Conservation (phyloP, 2,113 vertebrate genomes). For the Nesogale talazaci region DNA sequence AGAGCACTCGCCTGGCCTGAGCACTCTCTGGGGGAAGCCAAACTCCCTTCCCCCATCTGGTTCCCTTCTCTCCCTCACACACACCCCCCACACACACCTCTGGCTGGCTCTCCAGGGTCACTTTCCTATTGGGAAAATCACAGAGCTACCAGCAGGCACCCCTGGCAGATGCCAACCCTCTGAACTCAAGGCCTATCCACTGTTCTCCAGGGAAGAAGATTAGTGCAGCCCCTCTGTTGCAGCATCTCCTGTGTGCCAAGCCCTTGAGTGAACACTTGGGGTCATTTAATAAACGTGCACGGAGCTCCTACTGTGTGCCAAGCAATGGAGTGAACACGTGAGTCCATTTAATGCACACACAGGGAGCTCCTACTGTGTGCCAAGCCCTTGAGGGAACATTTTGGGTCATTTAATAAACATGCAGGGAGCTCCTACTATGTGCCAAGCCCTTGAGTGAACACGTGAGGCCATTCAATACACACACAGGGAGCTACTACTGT, state of each 20-base stretch:
- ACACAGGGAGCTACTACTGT: background rate
- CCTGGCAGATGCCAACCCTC: background rate
- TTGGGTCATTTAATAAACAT: background rate
- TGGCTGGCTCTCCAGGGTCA: background rate
- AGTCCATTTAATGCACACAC: too few species aligned
- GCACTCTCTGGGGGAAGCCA: background rate
- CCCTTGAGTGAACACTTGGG: background rate
- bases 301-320: background rate
- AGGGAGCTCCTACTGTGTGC: background rate
- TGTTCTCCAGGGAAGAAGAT: background rate
- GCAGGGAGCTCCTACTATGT: background rate
- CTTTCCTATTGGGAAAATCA: slow-evolving; percentile 41
- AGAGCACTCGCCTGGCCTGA: slow-evolving; percentile 39
- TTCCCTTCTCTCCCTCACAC: too few species aligned
- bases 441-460: too few species aligned
- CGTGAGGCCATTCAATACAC: too few species aligned
- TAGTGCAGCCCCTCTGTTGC: background rate
- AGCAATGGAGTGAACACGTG: too few species aligned
- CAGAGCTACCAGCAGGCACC: background rate
- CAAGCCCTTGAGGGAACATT: background rate
- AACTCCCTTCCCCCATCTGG: slow-evolving; percentile 26
- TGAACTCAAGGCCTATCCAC: too few species aligned
- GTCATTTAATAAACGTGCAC: rapidly evolving
- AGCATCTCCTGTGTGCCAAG: background rate
- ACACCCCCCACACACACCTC: too few species aligned